Evolutionary conservation across 2,797 vertebrate genomes (phyloP), one percentile per base, ranked within the genome.

Genomic region (Hydrophis major): DNA sequence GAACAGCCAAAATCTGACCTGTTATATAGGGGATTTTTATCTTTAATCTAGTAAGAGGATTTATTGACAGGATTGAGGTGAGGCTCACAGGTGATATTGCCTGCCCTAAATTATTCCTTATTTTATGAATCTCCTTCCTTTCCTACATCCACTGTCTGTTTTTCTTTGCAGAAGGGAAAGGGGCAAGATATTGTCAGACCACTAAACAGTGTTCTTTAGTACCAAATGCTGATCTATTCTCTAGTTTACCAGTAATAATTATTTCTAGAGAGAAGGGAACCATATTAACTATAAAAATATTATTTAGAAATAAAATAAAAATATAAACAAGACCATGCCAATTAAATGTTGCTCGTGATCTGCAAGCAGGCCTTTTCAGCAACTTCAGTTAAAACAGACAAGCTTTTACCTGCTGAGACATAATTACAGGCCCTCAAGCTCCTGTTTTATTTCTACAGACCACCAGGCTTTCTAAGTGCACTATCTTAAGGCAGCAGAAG

Each of bases 351-450:
- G 59, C 92, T 94, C 47, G 92, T 90, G 90, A 32, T 60, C 90
- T 61, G 56, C 94, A 90, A 92, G 94, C 78, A 92, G 90, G 94
- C 63, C 86, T 63, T 92, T 90, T 83, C 56, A 94, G 89, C 61
- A 95, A 88, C 88, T 93, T 93, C 87, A 95, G 93, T 63, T 93
- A 86, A 93, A 94, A 89, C 12, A 63, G 92, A 94, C 56, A 93
- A 90, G 63, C 22, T 95, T 91, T 93, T 92, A 95, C 95, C 92
- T 91, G 96, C 91, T 90, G 88, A 95, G 93, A 96, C 96, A 92
- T 95, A 96, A 97, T 91, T 87, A 86, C 53, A 91, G 42, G 37
- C 32, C 59, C 89, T 93, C 92, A 90, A 94, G 94, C 86, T 92
- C 94, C 92, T 94, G 92, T 94, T 94, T 91, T 92, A 86, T 86